Base-by-base conservation (phyloP, 2,888 invertebrate species). In the Dicycla oo region DNA sequence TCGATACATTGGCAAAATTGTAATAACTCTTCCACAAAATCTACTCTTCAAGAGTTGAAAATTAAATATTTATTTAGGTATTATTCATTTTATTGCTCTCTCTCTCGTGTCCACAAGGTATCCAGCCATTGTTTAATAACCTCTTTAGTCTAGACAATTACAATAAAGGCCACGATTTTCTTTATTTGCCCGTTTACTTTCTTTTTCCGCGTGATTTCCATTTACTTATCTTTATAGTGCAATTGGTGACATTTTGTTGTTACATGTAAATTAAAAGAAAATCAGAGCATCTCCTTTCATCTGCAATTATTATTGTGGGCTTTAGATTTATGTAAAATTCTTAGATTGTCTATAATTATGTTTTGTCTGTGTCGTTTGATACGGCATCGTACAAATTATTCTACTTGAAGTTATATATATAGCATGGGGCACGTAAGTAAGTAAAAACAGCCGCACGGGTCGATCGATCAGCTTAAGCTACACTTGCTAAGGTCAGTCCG, bases 131-230 rank as follows among this genome's bases (percentile, higher is more conserved):
- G 34, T 77, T 63, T 60, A 62, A 70, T 53, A 63, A 64, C 30
- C 43, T 63, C 63, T 71, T 49, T 77, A 30, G 26, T 23, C 20
- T 51, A 56, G 8, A 60, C 56, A 62, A 56, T 65, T 65, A 68
- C 49, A 26, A 75, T 69, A 69, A 72, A 62, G 30, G 30, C 53
- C 81, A 78, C 71, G 75, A 73, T 81, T 78, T 70, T 26, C 64
- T 61, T 71, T 47, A 63, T 72, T 78, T 65, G 20, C 43, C 56
- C 60, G 62, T 73, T 78, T 71, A 78, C 84, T 83, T 83, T 83
- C 83, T 81, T 76, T 81, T 81, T 66, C 53, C 61, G 82, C 82
- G 65, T 83, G 81, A 83, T 81, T 40, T 79, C 68, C 18, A 71
- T 73, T 81, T 67, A 60, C 56, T 64, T 54, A 71, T 78, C 40